Conservation (phyloP, 2,113 vertebrate species). For the Lasiurus borealis region DNA sequence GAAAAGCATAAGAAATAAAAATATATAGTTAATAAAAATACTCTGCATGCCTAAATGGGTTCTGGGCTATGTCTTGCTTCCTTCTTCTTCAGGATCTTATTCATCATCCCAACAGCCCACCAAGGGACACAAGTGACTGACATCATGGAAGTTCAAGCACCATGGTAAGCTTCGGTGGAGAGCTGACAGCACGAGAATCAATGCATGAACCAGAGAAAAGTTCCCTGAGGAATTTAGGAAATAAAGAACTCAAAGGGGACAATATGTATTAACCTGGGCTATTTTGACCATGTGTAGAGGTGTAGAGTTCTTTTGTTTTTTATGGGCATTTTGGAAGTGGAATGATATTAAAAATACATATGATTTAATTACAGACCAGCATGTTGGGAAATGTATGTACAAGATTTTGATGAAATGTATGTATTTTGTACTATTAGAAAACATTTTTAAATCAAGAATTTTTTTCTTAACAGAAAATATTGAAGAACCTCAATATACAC, state of each 20-base stretch:
- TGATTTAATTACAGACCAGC: not conserved
- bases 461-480: slow-evolving; percentile 15
- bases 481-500: not conserved
- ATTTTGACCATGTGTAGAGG: not conserved
- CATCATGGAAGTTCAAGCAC: not conserved
- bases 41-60: not conserved
- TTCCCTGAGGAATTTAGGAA: not conserved
- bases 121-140: rapidly evolving
- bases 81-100: not conserved
- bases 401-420: not conserved
- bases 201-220: not conserved
- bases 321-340: not conserved
- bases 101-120: not conserved
- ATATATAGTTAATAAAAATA: not conserved
- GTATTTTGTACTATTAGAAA: not conserved
- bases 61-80: not conserved
- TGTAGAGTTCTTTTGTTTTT: not conserved
- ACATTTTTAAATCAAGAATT: not conserved
- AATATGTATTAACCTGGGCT: not conserved
- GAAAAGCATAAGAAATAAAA: not conserved
- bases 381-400: not conserved
- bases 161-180: too few relatives aligned
- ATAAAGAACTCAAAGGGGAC: not conserved
- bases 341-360: not conserved
- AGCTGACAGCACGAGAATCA: not conserved